Evolutionary conservation across 1,140 invertebrate species (phyloP).

Genomic region (Drosophila nigromelanica): DNA sequence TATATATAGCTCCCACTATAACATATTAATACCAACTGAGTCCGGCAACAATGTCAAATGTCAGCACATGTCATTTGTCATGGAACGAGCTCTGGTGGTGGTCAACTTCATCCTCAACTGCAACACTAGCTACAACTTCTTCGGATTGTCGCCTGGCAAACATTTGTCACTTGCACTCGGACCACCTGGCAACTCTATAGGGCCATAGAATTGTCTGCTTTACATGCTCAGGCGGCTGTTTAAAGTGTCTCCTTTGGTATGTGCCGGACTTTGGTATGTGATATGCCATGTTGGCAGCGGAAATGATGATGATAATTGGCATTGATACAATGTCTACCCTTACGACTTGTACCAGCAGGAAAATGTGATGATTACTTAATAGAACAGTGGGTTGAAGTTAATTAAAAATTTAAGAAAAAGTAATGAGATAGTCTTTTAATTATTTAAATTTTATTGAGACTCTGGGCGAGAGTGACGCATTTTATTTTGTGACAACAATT

Average conservation of each 20-base stretch:
- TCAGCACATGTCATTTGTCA: slow-evolving; percentile 81
- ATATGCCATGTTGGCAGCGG: slow-evolving; percentile 2
- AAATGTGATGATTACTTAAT: too few relatives aligned
- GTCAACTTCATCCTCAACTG: background rate
- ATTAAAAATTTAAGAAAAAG: too few relatives aligned
- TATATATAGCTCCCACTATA: slow-evolving; percentile 38
- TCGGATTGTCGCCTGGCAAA: slow-evolving; percentile 47
- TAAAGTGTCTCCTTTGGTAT: slow-evolving; percentile 9
- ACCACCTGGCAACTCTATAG: slow-evolving; percentile 43
- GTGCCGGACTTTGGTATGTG: slow-evolving; percentile 13
- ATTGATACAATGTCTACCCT: slow-evolving; percentile 22
- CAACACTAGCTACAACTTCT: slow-evolving; percentile 4
- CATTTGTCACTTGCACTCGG: slow-evolving; percentile 67
- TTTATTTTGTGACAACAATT: too few relatives aligned
- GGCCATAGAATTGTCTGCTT: slow-evolving; percentile 25
- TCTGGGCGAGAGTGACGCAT: too few relatives aligned
- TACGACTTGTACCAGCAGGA: background rate
- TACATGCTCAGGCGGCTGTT: slow-evolving; percentile 6
- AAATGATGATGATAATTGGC: slow-evolving; percentile 20
- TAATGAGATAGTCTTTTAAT: too few relatives aligned
- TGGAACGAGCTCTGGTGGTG: background rate
- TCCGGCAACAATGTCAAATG: slow-evolving; percentile 69
- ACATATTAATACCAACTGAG: slow-evolving; percentile 67
- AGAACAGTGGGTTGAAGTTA: too few relatives aligned
- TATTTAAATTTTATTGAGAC: too few relatives aligned